Base-by-base conservation (phyloP, 2,797 vertebrate genomes). In the Hydrolagus colliei region DNA sequence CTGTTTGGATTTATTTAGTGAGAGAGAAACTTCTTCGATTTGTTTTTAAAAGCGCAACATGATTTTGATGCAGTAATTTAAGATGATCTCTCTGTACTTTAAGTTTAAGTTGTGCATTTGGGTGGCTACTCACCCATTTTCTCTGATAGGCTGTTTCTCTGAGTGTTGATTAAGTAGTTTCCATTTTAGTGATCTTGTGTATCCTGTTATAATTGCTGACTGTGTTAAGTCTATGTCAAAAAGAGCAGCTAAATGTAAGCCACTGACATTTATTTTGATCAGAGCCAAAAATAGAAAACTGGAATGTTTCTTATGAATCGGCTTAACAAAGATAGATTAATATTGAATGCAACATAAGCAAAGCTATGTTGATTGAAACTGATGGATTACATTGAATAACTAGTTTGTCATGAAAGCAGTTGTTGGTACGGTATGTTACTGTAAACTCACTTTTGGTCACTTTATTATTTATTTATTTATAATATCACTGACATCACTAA, bases 111-210 rank as follows among this genome's bases (percentile, higher is more conserved):
- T 20, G 22, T 87, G 72, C 72, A 0, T 86, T 0, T 82, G 11
- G 86, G 12, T 88, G 85, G 27, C 86, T 88, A 80, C 86, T 73
- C 87, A 16, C 74, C 86, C 89, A 84, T 88, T 89, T 72, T 89
- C 87, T 89, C 78, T 89, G 87, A 88, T 87, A 59, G 71, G 3
- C 0, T 68, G 79, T 91, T 89, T 92, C 88, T 65, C 87, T 86
- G 84, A 91, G 86, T 87, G 88, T 87, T 92, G 90, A 88, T 92
- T 86, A 90, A 91, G 89, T 88, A 88, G 85, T 91, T 93, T 92
- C 88, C 88, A 87, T 88, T 91, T 90, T 88, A 72, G 76, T 91
- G 89, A 90, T 91, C 73, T 79, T 35, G 86, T 89, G 71, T 90
- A 88, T 86, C 87, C 89, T 90, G 87, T 89, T 91, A 72, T 78